phyloP scores from a whole-genome alignment of 2,797 vertebrate species.

The Antennarius maculatus region DNA sequence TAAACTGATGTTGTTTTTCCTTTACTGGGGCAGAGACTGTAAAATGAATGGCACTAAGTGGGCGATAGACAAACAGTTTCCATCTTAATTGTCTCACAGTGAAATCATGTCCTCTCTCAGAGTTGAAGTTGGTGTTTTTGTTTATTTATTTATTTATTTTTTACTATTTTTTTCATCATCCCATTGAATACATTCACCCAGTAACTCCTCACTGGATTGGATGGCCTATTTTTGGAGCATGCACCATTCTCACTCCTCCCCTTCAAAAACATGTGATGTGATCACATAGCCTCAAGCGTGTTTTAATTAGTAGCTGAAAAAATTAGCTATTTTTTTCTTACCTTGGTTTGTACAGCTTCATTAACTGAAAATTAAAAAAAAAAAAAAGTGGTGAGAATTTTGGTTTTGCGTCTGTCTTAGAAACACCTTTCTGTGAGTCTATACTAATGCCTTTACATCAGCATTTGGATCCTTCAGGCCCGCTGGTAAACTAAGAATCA shows the following conservation, averaged over 20 bases:
- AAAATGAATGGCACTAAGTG: constrained; percentile 37
- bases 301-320: constrained; percentile 76
- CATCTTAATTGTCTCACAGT: constrained; percentile 54
- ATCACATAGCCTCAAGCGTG: constrained; percentile 67
- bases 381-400: constrained; percentile 38
- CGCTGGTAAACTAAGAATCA: constrained; percentile 41
- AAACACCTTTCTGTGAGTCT: constrained; percentile 24
- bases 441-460: constrained; percentile 17
- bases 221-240: constrained; percentile 69
- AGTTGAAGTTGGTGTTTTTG: constrained; percentile 24
- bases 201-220: constrained; percentile 37
- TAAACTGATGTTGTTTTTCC: constrained; percentile 18
- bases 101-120: constrained; percentile 39
- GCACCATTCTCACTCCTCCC: constrained; percentile 45
- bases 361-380: constrained; percentile 41
- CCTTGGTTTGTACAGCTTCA: constrained; percentile 53
- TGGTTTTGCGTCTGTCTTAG: constrained; percentile 12
- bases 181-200: constrained; percentile 41
- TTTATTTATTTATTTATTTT: constrained; percentile 34
- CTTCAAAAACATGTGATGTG: constrained; percentile 63
- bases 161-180: constrained; percentile 19
- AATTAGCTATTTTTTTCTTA: constrained; percentile 63
- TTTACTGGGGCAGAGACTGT: constrained; percentile 32
- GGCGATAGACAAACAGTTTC: constrained; percentile 43
- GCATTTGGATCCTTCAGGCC: constrained; percentile 18